These are phyloP conservation scores for Pediacus dermestoides DNA, from an alignment of 2,888 invertebrate genomes.

Conservation along the genomic window DNA sequence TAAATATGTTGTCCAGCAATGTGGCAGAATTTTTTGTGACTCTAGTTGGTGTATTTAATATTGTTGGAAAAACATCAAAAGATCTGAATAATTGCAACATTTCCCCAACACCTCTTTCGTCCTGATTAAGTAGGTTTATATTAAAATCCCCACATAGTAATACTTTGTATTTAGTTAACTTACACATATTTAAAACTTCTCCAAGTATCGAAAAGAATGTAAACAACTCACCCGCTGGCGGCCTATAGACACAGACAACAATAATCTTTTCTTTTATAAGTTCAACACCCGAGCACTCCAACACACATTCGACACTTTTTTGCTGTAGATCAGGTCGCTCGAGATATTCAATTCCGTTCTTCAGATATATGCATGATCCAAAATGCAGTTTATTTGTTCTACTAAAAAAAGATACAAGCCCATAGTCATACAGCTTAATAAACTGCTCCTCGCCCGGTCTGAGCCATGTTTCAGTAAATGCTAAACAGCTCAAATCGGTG, in stretches of 20 bases:
- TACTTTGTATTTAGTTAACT: too few relatives aligned
- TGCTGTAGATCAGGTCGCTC: background rate
- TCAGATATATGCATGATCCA: background rate
- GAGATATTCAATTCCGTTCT: background rate
- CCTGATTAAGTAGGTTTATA: too few relatives aligned
- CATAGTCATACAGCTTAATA: background rate
- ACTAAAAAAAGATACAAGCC: background rate
- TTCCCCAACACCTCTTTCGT: too few relatives aligned
- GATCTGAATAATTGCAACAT: background rate
- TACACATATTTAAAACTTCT: background rate
- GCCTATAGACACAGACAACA: constrained; percentile 1
- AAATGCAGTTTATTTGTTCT: background rate
- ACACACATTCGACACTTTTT: background rate
- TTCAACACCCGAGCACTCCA: background rate
- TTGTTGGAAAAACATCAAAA: background rate
- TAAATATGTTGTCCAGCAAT: background rate
- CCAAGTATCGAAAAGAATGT: background rate
- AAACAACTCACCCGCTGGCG: background rate
- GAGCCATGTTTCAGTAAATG: background rate
- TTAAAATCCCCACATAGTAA: too few relatives aligned
- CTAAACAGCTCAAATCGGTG: background rate
- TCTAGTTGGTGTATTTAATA: background rate
- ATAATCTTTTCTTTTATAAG: background rate
- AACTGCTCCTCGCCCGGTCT: background rate
- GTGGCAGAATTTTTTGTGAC: background rate